Evolutionary conservation across 2,113 vertebrate species (phyloP).

Genomic region (Galemys pyrenaicus): DNA sequence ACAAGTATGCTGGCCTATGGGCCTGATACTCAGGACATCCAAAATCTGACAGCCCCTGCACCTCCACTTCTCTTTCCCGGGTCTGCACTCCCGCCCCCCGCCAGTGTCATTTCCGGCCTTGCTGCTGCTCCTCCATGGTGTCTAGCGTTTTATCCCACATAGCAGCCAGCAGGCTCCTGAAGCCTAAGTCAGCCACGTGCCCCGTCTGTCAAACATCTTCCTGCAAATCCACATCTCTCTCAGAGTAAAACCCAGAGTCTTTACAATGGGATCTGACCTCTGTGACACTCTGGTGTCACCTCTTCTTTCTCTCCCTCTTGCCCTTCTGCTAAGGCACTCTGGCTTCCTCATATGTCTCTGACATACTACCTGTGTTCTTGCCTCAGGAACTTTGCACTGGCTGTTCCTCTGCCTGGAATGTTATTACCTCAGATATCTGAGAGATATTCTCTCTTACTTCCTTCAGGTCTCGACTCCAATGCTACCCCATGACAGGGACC

Average conservation of each 20-base stretch:
- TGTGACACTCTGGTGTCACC: background rate
- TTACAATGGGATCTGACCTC: background rate
- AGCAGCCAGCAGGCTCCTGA: background rate
- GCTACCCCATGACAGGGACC: background rate
- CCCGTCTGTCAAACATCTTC: background rate
- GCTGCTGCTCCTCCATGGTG: background rate
- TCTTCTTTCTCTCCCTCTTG: background rate
- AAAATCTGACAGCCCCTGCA: background rate
- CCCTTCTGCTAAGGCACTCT: background rate
- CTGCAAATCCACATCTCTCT: background rate
- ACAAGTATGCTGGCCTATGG: background rate
- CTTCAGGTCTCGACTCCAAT: background rate
- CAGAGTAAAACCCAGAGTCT: background rate
- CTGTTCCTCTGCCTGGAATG: background rate
- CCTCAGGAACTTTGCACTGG: slow-evolving; percentile 30
- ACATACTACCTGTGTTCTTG: background rate
- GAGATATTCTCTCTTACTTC: background rate
- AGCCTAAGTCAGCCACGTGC: background rate
- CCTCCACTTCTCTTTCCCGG: background rate
- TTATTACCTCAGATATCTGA: background rate
- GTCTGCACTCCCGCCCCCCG: background rate
- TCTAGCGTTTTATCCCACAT: background rate
- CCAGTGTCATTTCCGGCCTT: background rate
- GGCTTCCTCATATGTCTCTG: background rate
- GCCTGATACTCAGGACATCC: background rate